Evolutionary conservation across 2,113 vertebrate species (phyloP), one percentile per base, ranked within the genome.

Genomic region (Zootoca vivipara): DNA sequence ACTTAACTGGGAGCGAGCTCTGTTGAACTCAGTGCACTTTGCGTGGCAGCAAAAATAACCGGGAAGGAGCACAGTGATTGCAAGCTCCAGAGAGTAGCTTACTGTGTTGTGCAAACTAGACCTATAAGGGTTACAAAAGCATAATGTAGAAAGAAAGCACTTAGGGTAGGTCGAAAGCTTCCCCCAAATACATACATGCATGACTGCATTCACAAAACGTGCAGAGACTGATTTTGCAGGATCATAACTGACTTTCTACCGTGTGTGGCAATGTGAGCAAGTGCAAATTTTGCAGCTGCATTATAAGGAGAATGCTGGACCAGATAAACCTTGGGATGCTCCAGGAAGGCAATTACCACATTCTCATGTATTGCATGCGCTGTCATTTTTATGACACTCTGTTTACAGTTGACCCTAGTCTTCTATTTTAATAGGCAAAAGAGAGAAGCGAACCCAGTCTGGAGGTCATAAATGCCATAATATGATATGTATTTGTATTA

Each of bases 401-500:
- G 85, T 56, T 1, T 5, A 84, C 81, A 65, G 9, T 80, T 65
- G 0, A 3, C 40, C 46, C 85, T 24, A 28, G 22, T 74, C 40
- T 73, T 87, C 1, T 22, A 3, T 5, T 86, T 77, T 87, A 87
- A 86, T 83, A 35, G 35, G 85, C 10, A 62, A 83, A 89, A 46
- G 78, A 78, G 65, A 88, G 75, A 72, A 42, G 62, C 12, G n/a
- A 64, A 83, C 33, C 70, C 0, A 3, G 62, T 62, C 9, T 38
- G 89, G 78, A 52, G 2, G 9, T 8, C 5, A 3, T 86, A 4
- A 22, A 65, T 86, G 89, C 24, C 24, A 73, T 80, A 13, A 52
- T 26, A 58, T 85, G 33, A 87, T 87, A 20, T 18, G 58, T 88
- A 74, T 64, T 75, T 83, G 12, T 75, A 85, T 35, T 35, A 79